phyloP scores from a whole-genome alignment of 1,140 invertebrate species.

The Ylistrum balloti region DNA sequence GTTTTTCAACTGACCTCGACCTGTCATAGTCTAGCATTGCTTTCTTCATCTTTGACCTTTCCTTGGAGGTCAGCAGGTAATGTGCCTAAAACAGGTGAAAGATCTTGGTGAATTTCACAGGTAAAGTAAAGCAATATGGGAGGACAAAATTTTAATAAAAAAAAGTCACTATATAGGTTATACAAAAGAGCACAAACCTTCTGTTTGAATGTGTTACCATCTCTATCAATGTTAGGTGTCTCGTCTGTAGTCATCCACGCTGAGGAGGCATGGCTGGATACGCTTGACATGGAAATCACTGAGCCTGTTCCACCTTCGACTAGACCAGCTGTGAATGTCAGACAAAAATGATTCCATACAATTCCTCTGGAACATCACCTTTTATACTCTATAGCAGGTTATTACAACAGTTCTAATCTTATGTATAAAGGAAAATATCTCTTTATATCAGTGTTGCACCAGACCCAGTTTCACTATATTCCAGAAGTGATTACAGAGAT shows the following conservation, averaged over 20 bases:
- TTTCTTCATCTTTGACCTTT: constrained; percentile 74
- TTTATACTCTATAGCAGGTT: too few relatives aligned
- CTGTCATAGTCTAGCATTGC: constrained; percentile 70
- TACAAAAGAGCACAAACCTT: constrained; percentile 62
- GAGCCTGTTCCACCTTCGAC: constrained; percentile 54
- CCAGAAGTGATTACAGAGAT: too few relatives aligned
- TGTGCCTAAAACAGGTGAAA: constrained; percentile 66
- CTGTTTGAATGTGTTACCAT: constrained; percentile 75
- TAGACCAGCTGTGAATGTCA: constrained; percentile 51
- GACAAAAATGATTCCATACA: too few relatives aligned
- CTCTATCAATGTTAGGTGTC: constrained; percentile 65
- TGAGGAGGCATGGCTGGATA: constrained; percentile 73
- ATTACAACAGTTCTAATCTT: too few relatives aligned
- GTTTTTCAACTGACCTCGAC: constrained; percentile 52
- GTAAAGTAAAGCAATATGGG: too few relatives aligned
- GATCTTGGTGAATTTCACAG: not conserved
- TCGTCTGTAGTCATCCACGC: constrained; percentile 67
- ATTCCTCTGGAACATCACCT: too few relatives aligned
- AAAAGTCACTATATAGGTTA: too few relatives aligned
- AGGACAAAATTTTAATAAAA: too few relatives aligned
- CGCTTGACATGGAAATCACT: constrained; percentile 63
- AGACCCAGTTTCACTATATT: too few relatives aligned
- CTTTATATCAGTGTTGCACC: too few relatives aligned
- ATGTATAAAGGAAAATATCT: too few relatives aligned
- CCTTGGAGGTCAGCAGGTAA: constrained; percentile 75